Percentiles rank a stretch among this genome's conserved stretches.
Conservation (phyloP, 2,797 vertebrate genomes). For the Distichodus sexfasciatus region DNA sequence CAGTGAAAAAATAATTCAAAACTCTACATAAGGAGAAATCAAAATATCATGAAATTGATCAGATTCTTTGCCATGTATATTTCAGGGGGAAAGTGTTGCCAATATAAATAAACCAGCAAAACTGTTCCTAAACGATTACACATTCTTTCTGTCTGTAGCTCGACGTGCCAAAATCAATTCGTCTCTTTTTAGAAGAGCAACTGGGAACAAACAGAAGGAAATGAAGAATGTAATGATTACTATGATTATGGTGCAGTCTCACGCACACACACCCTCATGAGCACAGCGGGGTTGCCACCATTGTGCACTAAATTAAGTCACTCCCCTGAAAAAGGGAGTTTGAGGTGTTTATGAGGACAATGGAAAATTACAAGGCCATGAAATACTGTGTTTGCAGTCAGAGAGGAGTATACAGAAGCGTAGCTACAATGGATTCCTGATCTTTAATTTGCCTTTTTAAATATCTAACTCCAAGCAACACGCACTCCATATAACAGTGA, state of each 20-base stretch:
- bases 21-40: too few relatives aligned
- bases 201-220: constrained; percentile 23
- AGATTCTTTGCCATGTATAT: too few relatives aligned
- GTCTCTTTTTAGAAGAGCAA: constrained; percentile 9
- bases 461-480: constrained; percentile 1
- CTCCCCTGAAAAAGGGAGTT: background rate
- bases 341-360: constrained; percentile 22
- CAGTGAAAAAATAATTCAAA: too few relatives aligned
- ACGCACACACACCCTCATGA: constrained; percentile 6
- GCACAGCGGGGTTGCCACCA: constrained; percentile 3
- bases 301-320: constrained; percentile 8
- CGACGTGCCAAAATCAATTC: constrained; percentile 11
- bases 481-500: constrained; percentile 2
- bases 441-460: constrained; percentile 15
- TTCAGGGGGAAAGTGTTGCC: too few relatives aligned
- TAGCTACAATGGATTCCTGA: background rate
- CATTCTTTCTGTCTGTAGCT: background rate
- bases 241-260: constrained; percentile 7
- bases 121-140: background rate
- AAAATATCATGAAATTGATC: too few relatives aligned
- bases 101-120: background rate
- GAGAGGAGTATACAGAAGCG: constrained; percentile 8
- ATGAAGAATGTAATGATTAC: constrained; percentile 25
- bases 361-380: background rate
- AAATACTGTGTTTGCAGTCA: constrained; percentile 16